These are phyloP conservation scores for Falco naumanni DNA, from an alignment of 2,797 vertebrate genomes.

Conservation along the genomic window DNA sequence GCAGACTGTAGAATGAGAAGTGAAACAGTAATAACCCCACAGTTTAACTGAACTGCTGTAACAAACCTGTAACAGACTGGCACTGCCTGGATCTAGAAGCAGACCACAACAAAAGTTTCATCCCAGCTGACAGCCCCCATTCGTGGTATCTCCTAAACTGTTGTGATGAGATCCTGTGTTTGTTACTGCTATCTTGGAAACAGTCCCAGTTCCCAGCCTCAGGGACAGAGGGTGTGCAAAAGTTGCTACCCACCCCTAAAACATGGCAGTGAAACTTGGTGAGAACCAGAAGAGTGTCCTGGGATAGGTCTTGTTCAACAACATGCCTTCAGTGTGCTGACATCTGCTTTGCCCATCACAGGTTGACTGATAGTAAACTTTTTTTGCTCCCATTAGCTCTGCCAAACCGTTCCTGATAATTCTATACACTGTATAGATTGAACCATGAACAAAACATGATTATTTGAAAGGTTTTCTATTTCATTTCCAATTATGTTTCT, in stretches of 20 bases:
- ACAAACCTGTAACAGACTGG: background rate
- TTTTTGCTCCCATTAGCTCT: background rate
- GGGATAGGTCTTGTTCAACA: background rate
- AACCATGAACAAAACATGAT: background rate
- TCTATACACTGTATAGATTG: background rate
- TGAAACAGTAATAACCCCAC: background rate
- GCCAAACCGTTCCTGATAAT: background rate
- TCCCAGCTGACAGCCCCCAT: background rate
- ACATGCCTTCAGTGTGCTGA: background rate
- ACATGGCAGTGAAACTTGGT: background rate
- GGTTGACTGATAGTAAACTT: background rate
- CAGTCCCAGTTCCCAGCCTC: background rate
- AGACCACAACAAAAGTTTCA: background rate
- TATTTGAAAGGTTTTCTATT: background rate
- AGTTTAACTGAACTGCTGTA: background rate
- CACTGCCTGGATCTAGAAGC: background rate
- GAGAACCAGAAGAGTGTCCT: background rate
- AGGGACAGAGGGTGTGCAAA: background rate
- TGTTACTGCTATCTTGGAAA: background rate
- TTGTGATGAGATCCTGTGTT: background rate
- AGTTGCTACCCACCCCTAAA: background rate
- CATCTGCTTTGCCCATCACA: background rate
- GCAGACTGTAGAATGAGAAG: background rate
- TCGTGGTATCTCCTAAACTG: background rate
- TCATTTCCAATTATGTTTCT: background rate